Evolutionary conservation across 2,113 vertebrate species (phyloP).

Genomic region (Myotis lucifugus): DNA sequence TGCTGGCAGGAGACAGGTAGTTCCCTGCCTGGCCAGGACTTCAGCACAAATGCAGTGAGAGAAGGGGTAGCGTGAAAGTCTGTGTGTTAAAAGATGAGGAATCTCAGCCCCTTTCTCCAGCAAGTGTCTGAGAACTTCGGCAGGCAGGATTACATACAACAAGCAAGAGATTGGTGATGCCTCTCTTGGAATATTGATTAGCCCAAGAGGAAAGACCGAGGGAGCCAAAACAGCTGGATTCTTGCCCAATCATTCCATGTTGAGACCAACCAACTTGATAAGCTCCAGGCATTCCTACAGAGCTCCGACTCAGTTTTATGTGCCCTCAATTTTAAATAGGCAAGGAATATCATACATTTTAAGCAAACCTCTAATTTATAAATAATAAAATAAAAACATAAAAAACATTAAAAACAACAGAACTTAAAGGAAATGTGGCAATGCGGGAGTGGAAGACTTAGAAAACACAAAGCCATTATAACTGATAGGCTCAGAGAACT

Average conservation of each 20-base stretch:
- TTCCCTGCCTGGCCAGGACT: not conserved
- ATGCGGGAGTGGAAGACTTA: not conserved
- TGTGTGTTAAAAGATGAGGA: not conserved
- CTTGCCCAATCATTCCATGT: not conserved
- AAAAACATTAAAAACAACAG: not conserved
- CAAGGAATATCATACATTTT: not conserved
- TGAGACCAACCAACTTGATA: not conserved
- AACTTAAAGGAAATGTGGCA: not conserved
- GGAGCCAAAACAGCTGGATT: not conserved
- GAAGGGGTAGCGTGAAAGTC: not conserved
- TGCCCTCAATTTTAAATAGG: not conserved
- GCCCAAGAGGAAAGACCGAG: not conserved
- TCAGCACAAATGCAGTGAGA: not conserved
- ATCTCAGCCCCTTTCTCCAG: not conserved
- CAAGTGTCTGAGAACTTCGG: not conserved
- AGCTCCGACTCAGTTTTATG: not conserved
- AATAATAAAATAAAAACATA: not conserved
- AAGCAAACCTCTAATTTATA: not conserved
- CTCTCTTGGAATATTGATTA: not conserved
- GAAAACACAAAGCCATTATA: not conserved
- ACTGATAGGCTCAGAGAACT: not conserved
- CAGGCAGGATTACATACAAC: not conserved
- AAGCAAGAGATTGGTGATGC: not conserved
- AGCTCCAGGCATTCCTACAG: not conserved
- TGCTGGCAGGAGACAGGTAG: not conserved